phyloP scores from a whole-genome alignment of 2,888 invertebrate genomes.

The Elegia similella region DNA sequence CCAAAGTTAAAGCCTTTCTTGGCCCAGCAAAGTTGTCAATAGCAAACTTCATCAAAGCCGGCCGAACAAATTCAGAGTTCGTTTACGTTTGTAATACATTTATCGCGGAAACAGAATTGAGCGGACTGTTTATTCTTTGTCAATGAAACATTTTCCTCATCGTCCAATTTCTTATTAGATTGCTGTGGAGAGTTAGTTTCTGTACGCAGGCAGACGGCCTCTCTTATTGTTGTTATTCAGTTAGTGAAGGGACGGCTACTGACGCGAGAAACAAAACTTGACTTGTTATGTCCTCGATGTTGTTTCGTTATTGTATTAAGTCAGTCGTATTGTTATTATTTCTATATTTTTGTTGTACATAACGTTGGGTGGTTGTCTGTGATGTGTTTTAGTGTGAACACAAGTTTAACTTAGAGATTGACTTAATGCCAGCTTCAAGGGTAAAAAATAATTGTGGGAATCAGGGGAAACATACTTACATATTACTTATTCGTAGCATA shows the following conservation, averaged over 20 bases:
- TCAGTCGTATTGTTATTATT: slow-evolving; percentile 29
- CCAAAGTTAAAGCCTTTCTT: background rate
- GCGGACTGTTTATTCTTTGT: slow-evolving; percentile 65
- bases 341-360: slow-evolving; percentile 15
- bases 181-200: slow-evolving; percentile 61
- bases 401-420: no score
- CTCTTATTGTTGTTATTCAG: slow-evolving; percentile 68
- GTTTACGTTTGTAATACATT: slow-evolving; percentile 44
- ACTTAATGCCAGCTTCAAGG: no score
- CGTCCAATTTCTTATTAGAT: slow-evolving; percentile 70
- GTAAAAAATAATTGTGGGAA: no score
- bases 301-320: slow-evolving; percentile 54
- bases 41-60: slow-evolving; percentile 6
- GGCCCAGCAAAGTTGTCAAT: background rate
- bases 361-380: background rate
- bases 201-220: slow-evolving; percentile 45
- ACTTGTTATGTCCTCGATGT: slow-evolving; percentile 54
- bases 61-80: slow-evolving; percentile 29
- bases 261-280: slow-evolving; percentile 64
- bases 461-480: no score
- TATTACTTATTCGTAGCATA: no score
- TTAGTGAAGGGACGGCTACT: slow-evolving; percentile 61
- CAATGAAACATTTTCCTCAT: slow-evolving; percentile 74
- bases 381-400: background rate
- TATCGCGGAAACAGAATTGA: slow-evolving; percentile 50